Evolutionary conservation across 2,888 invertebrate species (phyloP).

Genomic region (Rhopalosiphum nymphaeae): DNA sequence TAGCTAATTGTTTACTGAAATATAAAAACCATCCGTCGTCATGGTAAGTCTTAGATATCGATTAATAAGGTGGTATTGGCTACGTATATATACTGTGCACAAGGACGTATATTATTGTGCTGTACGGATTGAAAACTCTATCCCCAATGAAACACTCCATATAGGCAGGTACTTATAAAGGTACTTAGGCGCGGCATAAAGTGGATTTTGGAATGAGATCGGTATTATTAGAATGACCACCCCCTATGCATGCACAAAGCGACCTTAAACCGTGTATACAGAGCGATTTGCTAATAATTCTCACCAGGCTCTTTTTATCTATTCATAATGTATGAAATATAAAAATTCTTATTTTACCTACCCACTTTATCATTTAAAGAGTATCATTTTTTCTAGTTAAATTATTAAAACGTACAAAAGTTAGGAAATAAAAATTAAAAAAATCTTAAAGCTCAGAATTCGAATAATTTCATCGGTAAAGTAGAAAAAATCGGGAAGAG

Average conservation of each 20-base stretch:
- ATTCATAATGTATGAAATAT: background rate
- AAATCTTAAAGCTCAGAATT: background rate
- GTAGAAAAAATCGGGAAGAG: background rate
- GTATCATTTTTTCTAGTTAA: background rate
- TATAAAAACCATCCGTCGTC: background rate
- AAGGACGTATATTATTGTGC: background rate
- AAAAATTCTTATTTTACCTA: background rate
- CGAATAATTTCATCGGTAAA: background rate
- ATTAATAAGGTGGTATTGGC: background rate
- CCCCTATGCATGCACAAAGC: background rate
- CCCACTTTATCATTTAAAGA: too few species aligned
- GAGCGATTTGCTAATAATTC: background rate
- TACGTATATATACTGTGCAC: background rate
- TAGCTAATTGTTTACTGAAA: background rate
- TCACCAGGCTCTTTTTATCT: background rate
- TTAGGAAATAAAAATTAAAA: background rate
- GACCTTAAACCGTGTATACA: background rate
- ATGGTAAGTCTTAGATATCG: background rate
- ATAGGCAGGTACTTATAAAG: background rate
- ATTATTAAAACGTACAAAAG: too few species aligned
- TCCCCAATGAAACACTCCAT: background rate
- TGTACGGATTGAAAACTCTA: background rate
- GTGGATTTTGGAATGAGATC: background rate
- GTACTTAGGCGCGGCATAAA: background rate
- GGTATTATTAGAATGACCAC: background rate